Evolutionary conservation across 2,113 vertebrate species (phyloP).

Genomic region (Rattus norvegicus): GRCr8 NC_086022.1:44337001-44337500

Average conservation of each 20-base stretch:
- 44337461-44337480: not conserved
- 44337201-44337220: not conserved
- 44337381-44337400: not conserved
- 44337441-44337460: not conserved
- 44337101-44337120: not conserved
- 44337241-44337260: slow-evolving; percentile 21
- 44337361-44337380: not conserved
- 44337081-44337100: not conserved
- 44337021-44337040: not conserved
- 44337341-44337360: not conserved
- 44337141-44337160: too few relatives aligned
- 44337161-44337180: not conserved
- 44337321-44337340: not conserved
- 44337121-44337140: not conserved
- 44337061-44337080: not conserved
- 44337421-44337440: too few relatives aligned
- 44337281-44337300: not conserved
- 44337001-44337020: not conserved
- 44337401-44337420: not conserved
- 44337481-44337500: not conserved
- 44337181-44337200: not conserved
- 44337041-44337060: not conserved
- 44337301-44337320: not conserved
- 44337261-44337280: not conserved
- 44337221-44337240: not conserved